Evolutionary conservation across 2,888 invertebrate species (phyloP).

Genomic region (Xylota segnis): DNA sequence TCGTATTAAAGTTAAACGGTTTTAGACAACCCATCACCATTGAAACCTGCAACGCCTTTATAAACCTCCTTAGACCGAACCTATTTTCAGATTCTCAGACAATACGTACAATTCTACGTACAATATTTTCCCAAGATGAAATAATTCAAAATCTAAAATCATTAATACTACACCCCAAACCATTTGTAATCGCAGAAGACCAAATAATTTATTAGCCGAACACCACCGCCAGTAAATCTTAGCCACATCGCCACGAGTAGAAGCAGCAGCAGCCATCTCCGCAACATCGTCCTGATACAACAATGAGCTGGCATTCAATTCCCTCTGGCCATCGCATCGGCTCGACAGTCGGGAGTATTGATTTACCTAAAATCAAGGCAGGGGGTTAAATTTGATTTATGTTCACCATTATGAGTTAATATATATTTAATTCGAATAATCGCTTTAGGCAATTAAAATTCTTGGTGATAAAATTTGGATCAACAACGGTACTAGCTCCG

Average conservation of each 20-base stretch:
- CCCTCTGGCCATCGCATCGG: conserved; percentile 45
- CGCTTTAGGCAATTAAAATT: conserved; percentile 69
- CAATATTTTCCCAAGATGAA: neutral
- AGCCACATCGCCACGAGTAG: conserved; percentile 47
- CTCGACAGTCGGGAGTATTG: conserved; percentile 48
- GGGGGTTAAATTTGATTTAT: conserved; percentile 70
- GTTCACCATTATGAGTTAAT: conserved; percentile 61
- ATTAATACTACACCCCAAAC: conserved; percentile 41
- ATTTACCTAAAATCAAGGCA: conserved; percentile 55
- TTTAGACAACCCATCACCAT: no score
- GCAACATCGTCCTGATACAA: conserved; percentile 13
- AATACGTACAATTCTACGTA: neutral
- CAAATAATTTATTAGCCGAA: conserved; percentile 54
- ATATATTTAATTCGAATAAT: conserved; percentile 68
- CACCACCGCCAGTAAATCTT: conserved; percentile 56
- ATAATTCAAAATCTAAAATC: conserved; percentile 40
- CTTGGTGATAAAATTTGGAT: conserved; percentile 55
- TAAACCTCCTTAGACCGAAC: no score
- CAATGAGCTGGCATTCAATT: conserved; percentile 37
- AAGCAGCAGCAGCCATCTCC: conserved; percentile 1
- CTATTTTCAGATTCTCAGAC: no score
- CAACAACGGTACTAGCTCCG: neutral
- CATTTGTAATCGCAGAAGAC: conserved; percentile 61
- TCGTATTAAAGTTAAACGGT: no score
- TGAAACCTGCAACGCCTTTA: no score